A percentile compares a stretch with the other conserved stretches of the same genome.
phyloP scores from a whole-genome alignment of 2,113 vertebrate species.

The Lamprotornis superbus region DNA sequence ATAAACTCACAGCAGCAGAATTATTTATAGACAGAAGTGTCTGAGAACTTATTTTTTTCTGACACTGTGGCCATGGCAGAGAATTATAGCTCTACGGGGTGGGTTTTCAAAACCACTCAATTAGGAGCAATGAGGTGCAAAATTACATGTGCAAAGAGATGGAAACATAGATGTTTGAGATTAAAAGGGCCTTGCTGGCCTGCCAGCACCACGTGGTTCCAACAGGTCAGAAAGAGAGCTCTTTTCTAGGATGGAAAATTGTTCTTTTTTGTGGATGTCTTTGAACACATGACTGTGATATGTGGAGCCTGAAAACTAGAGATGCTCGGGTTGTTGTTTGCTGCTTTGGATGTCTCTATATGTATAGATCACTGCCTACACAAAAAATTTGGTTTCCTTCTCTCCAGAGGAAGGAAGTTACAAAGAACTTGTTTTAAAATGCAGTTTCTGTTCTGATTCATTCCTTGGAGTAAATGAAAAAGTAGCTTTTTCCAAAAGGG shows the following conservation, averaged over 20 bases:
- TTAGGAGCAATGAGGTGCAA: slow-evolving; percentile 64
- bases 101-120: slow-evolving; percentile 42
- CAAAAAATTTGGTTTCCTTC: neutral
- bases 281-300: neutral
- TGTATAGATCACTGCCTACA: neutral
- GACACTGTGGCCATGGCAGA: neutral
- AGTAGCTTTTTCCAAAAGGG: neutral
- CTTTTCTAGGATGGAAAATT: neutral
- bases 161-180: neutral
- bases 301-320: neutral
- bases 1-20: neutral
- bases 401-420: neutral
- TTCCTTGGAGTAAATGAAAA: neutral
- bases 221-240: neutral
- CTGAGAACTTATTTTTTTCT: slow-evolving; percentile 31
- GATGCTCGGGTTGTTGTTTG: neutral
- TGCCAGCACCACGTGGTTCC: neutral
- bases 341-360: neutral
- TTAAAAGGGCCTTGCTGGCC: neutral
- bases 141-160: slow-evolving; percentile 34
- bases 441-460: neutral
- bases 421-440: neutral
- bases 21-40: slow-evolving; percentile 48
- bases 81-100: neutral
- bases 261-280: neutral